These are phyloP conservation scores for Leptinotarsa peninsularis DNA, from an alignment of 2,888 invertebrate species.

Conservation along the genomic window DNA sequence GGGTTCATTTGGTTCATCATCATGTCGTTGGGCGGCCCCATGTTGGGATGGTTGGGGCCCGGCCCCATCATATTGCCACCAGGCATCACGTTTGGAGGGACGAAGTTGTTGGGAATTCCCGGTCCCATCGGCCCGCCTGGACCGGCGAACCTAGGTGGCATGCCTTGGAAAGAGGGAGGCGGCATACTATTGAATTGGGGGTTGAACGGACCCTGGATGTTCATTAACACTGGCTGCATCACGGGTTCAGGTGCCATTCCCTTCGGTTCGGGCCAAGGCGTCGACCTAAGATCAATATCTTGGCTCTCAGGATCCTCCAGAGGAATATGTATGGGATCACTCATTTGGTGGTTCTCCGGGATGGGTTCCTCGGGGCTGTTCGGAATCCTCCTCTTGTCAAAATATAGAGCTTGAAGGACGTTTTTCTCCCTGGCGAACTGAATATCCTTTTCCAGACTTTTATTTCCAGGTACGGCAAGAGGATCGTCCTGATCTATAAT, in stretches of 20 bases:
- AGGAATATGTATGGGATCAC: slow-evolving; percentile 87
- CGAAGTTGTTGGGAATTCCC: slow-evolving; percentile 55
- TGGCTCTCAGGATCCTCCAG: slow-evolving; percentile 89
- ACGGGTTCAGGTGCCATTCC: slow-evolving; percentile 69
- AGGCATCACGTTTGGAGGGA: slow-evolving; percentile 64
- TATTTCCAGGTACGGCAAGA: slow-evolving; percentile 77
- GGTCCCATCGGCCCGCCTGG: slow-evolving; percentile 47
- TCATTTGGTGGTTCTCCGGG: slow-evolving; percentile 79
- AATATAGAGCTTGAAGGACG: slow-evolving; percentile 85
- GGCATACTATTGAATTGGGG: slow-evolving; percentile 68
- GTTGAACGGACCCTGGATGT: slow-evolving; percentile 66
- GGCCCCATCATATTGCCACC: slow-evolving; percentile 66
- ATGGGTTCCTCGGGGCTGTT: slow-evolving; percentile 91
- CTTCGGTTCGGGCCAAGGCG: slow-evolving; percentile 89
- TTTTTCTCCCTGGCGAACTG: slow-evolving; percentile 89
- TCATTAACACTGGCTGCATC: slow-evolving; percentile 65
- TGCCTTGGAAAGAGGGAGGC: slow-evolving; percentile 57
- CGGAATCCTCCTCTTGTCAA: slow-evolving; percentile 85
- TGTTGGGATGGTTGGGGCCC: slow-evolving; percentile 49
- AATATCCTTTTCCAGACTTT: slow-evolving; percentile 87
- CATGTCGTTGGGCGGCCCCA: slow-evolving; percentile 61
- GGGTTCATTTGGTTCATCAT: slow-evolving; percentile 52
- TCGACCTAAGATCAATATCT: slow-evolving; percentile 82
- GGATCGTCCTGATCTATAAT: slow-evolving; percentile 78
- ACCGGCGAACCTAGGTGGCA: slow-evolving; percentile 47